Base-by-base conservation (phyloP, 1,140 invertebrate species). In the Orchesella cincta region DNA sequence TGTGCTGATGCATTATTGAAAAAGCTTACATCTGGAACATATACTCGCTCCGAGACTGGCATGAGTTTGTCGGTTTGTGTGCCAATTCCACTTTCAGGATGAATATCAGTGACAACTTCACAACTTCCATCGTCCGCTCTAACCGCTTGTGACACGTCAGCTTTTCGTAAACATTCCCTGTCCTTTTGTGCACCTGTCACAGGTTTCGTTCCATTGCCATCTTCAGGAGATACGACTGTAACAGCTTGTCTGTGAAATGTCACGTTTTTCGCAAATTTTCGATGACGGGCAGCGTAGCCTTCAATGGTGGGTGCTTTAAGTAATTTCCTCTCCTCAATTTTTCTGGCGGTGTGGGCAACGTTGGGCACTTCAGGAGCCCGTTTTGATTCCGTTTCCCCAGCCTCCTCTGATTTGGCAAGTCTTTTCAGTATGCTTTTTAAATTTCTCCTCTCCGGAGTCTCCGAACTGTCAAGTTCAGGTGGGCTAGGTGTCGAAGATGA, bases 371-470 rank as follows among this genome's bases (percentile, higher is more conserved):
- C 73, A 77, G 57, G 20, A 57, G 71, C 46, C 62, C 73, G 23
- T 1, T 34, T 76, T 34, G 16, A 33, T 28, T 71, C 46, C 14
- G 23, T 33, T 1, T 76, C 70, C 12, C 39, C 78, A 26, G 72
- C 76, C 16, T 73, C 73, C 33, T 73, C 71, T 1, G 54, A 67
- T 1, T 85, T 81, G 20, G 92, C 93, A 54, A 94, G 84, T 83
- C 93, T 92, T 83, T 94, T 94, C 51, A 96, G 85, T 78, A 95
- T 94, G 77, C 92, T 94, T 84, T 94, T 95, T 54, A 95, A 85
- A 81, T 93, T 91, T 83, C 90, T 87, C 79, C 93, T 88, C 84
- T 95, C 93, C 1, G 91, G 85, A 0, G 93, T 95, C 86, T 95
- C 93, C 16, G 33, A 23, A 29, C 39, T 46, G 83, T 94, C 94